Percentiles rank a stretch among this genome's conserved stretches.
phyloP scores from a whole-genome alignment of 1,140 invertebrate species.

The Eriosoma lanigerum region DNA sequence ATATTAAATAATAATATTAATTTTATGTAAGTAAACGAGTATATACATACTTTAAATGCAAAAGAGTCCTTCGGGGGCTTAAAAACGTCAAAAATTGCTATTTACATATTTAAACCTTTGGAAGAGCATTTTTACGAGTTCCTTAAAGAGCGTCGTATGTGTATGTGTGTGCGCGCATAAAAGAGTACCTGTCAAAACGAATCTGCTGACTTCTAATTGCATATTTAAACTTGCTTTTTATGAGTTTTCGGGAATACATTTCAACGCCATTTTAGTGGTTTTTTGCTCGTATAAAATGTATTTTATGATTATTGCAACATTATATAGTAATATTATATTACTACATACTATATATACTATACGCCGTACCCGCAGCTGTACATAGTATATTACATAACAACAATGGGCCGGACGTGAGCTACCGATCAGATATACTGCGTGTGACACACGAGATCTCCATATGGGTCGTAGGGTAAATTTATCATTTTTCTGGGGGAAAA shows the following conservation, averaged over 20 bases:
- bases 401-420: conserved; percentile 22
- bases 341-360: too few species aligned
- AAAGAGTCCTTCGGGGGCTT: not conserved
- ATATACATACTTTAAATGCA: not conserved
- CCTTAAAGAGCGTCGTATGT: not conserved
- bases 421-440: conserved; percentile 1
- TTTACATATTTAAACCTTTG: conserved; percentile 11
- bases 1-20: too few species aligned
- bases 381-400: not conserved
- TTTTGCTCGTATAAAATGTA: too few species aligned
- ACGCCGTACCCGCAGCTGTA: not conserved
- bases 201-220: not conserved
- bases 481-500: not conserved
- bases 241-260: not conserved
- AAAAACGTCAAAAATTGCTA: not conserved
- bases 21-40: too few species aligned
- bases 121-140: conserved; percentile 8
- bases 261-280: not conserved
- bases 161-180: not conserved
- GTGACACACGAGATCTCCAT: conserved; percentile 28
- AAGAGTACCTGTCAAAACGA: conserved; percentile 4
- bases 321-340: too few species aligned
- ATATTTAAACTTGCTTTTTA: not conserved
- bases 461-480: conserved; percentile 17
- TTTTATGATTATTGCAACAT: not conserved